phyloP scores from a whole-genome alignment of 2,113 vertebrate genomes.

The Perccottus glenii region DNA sequence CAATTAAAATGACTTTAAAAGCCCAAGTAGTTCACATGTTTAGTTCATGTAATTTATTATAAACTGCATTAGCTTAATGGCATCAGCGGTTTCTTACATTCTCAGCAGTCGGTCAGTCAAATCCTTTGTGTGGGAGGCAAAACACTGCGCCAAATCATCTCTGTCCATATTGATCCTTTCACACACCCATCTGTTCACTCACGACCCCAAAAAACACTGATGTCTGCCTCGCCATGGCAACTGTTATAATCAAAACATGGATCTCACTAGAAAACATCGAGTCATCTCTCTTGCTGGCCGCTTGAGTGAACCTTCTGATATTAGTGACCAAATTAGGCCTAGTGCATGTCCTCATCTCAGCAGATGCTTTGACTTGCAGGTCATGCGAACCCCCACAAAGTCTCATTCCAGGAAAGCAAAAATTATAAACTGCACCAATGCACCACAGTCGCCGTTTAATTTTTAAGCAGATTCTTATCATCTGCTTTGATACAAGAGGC shows the following conservation, averaged over 20 bases:
- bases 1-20: too few species aligned
- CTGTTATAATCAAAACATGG: slow-evolving; percentile 12
- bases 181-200: slow-evolving; percentile 35
- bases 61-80: background rate
- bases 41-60: background rate
- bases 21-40: too few species aligned
- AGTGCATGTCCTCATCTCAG: slow-evolving; percentile 5
- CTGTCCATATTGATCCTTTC: slow-evolving; percentile 38
- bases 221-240: slow-evolving; percentile 36
- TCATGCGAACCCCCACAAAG: slow-evolving; percentile 6
- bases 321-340: slow-evolving; percentile 52
- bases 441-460: too few species aligned
- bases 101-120: slow-evolving; percentile 8
- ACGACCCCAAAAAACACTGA: slow-evolving; percentile 3
- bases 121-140: slow-evolving; percentile 19
- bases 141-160: slow-evolving; percentile 27
- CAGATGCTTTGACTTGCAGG: slow-evolving; percentile 20
- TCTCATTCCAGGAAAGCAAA: background rate
- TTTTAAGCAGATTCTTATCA: too few species aligned
- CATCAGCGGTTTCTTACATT: background rate
- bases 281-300: slow-evolving; percentile 7
- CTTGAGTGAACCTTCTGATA: slow-evolving; percentile 17
- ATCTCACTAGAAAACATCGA: slow-evolving; percentile 9
- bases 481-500: too few species aligned
- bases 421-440: background rate